Evolutionary conservation across 2,888 invertebrate genomes (phyloP), one percentile per base, ranked within the genome.

Genomic region (Andrena minutula): DNA sequence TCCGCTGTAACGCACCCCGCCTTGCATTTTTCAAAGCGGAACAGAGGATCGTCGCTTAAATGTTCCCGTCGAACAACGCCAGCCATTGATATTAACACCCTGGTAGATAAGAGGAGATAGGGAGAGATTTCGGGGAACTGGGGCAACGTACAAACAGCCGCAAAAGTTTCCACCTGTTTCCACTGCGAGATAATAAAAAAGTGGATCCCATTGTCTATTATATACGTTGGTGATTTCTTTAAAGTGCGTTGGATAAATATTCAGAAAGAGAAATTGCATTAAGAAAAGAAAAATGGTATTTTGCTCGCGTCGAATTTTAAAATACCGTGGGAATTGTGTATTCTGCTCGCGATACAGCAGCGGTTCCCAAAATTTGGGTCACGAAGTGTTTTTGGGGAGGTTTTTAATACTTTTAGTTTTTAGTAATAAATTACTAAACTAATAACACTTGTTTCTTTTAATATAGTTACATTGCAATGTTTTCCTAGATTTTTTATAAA

Each of bases 41-140:
- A 75, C 70, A 66, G 69, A 20, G 56, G 7, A 60, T 58, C 80
- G 70, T 80, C 78, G 83, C 83, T 84, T 83, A 84, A 83, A 83
- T 80, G 80, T 80, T 26, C 65, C 16, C 61, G 12, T 8, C 56
- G 28, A 16, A 84, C 80, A 83, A 77, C 71, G 69, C n/a, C 16
- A 8, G 8, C 5, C 83, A 75, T 84, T 83, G 74, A 78, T 77
- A 64, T 56, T 12, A 69, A 47, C 61, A 74, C 63, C 72, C 56
- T 28, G 10, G 10, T 12, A 72, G 84, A 84, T 83, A 84, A 84
- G 69, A 35, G 12, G 49, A 63, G 83, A 84, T 76, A 84, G 41
- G 12, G 41, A 20, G 65, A 41, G 56, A 72, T 75, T 82, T 28
- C 75, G 47, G 51, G 78, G 64, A 64, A 72, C 12, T 58, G 60